These are phyloP conservation scores for Ectemnius continuus DNA, from an alignment of 2,888 invertebrate species.

Conservation along the genomic window DNA sequence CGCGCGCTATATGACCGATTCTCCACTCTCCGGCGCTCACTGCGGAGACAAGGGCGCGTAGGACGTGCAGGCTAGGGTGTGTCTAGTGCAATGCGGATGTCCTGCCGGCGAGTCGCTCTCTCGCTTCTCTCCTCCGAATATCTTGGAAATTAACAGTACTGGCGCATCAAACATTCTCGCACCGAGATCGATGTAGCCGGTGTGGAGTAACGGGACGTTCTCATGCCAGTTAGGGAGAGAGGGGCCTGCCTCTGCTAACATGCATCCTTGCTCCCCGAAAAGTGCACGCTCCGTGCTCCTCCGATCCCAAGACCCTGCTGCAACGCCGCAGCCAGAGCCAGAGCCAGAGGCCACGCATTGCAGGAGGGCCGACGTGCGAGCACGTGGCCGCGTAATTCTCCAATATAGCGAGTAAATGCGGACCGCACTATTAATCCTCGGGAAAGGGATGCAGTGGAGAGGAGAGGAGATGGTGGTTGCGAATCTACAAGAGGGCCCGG, in stretches of 20 bases:
- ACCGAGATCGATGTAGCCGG: constrained; percentile 16
- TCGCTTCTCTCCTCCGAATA: too few relatives aligned
- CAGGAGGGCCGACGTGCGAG: constrained; percentile 26
- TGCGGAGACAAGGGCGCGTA: background rate
- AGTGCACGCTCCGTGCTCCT: too few relatives aligned
- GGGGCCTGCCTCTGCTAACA: too few relatives aligned
- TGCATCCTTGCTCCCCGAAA: too few relatives aligned
- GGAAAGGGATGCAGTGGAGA: too few relatives aligned
- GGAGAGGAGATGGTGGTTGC: background rate
- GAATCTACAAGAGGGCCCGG: background rate
- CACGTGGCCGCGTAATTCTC: constrained; percentile 8
- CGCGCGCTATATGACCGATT: constrained; percentile 10
- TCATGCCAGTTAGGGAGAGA: background rate
- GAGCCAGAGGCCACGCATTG: background rate
- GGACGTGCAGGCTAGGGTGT: background rate
- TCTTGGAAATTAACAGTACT: too few relatives aligned
- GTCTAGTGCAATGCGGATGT: constrained; percentile 10
- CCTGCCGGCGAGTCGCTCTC: constrained; percentile 5
- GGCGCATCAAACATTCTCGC: too few relatives aligned
- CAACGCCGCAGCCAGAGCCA: too few relatives aligned
- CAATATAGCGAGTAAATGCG: background rate
- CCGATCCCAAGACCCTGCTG: too few relatives aligned
- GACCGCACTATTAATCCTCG: background rate
- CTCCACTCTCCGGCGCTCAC: constrained; percentile 1
- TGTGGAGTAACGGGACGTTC: background rate